These are phyloP conservation scores for Orthosia gracilis DNA, from an alignment of 2,888 invertebrate species.

Conservation along the genomic window DNA sequence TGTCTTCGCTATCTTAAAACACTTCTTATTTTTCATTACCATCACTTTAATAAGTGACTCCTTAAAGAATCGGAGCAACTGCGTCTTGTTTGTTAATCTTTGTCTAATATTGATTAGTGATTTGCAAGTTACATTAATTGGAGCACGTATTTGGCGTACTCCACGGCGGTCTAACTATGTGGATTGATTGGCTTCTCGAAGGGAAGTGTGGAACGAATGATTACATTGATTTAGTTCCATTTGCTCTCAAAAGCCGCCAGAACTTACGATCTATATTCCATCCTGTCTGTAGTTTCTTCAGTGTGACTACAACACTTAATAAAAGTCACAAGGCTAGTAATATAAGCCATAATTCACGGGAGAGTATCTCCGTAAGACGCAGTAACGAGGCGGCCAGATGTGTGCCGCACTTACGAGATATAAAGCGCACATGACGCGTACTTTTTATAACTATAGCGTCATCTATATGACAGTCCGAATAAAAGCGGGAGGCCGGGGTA, in stretches of 20 bases:
- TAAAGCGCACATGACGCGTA: slow-evolving; percentile 66
- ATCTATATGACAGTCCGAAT: slow-evolving; percentile 48
- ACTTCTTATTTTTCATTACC: background rate
- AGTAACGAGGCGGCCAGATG: slow-evolving; percentile 73
- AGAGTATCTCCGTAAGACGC: slow-evolving; percentile 64
- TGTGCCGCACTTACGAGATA: slow-evolving; percentile 65
- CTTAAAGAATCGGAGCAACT: slow-evolving; percentile 9
- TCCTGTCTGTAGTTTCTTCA: slow-evolving; percentile 32
- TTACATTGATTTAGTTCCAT: slow-evolving; percentile 43
- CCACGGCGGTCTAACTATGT: slow-evolving; percentile 39
- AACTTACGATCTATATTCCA: slow-evolving; percentile 35
- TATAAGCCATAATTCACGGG: slow-evolving; percentile 66
- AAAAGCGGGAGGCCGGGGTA: slow-evolving; percentile 34
- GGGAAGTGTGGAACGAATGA: slow-evolving; percentile 37
- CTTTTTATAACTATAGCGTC: slow-evolving; percentile 60
- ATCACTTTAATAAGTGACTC: background rate
- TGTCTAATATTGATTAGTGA: slow-evolving; percentile 49
- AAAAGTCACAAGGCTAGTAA: slow-evolving; percentile 66
- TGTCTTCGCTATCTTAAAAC: background rate
- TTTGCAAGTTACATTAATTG: slow-evolving; percentile 54
- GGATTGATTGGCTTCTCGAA: slow-evolving; percentile 51
- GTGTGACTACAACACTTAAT: slow-evolving; percentile 63
- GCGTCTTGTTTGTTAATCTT: slow-evolving; percentile 34
- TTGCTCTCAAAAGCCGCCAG: slow-evolving; percentile 10
- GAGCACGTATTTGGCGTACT: slow-evolving; percentile 58